Conservation (phyloP, 2,888 invertebrate genomes). For the Tipula confusa region DNA sequence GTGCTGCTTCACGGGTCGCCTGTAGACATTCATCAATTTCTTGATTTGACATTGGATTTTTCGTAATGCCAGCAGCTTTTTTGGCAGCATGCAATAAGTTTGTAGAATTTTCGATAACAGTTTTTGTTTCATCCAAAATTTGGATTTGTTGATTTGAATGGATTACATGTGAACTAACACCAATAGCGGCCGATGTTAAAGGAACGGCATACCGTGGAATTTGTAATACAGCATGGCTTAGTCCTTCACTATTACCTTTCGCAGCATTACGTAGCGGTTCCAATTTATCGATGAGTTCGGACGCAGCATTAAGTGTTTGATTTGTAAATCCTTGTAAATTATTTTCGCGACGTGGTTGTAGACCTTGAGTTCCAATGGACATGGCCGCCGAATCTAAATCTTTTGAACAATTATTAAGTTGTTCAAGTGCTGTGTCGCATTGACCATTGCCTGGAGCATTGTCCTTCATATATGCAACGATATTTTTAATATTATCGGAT, state of each 20-base stretch:
- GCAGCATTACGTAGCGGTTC: slow-evolving; percentile 83
- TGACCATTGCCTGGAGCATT: slow-evolving; percentile 95
- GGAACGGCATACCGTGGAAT: slow-evolving; percentile 78
- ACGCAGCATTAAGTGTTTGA: slow-evolving; percentile 72
- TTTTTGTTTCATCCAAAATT: slow-evolving; percentile 86
- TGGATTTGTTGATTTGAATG: slow-evolving; percentile 84
- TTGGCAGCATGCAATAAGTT: slow-evolving; percentile 80
- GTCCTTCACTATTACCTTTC: slow-evolving; percentile 84
- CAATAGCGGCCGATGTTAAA: slow-evolving; percentile 75
- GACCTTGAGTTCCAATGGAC: slow-evolving; percentile 78
- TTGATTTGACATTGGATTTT: slow-evolving; percentile 73
- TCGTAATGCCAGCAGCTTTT: slow-evolving; percentile 89
- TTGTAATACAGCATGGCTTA: slow-evolving; percentile 82
- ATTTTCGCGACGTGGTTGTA: slow-evolving; percentile 65
- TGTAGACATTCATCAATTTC: slow-evolving; percentile 78
- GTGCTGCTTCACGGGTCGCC: slow-evolving; percentile 72
- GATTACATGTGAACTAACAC: slow-evolving; percentile 83
- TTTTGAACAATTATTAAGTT: slow-evolving; percentile 68
- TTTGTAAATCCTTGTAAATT: slow-evolving; percentile 71
- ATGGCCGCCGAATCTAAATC: slow-evolving; percentile 83
- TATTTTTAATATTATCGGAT: slow-evolving; percentile 91
- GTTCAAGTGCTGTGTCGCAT: slow-evolving; percentile 78
- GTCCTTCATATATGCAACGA: slow-evolving; percentile 89
- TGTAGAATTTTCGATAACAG: slow-evolving; percentile 88
- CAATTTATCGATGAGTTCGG: slow-evolving; percentile 76